These are phyloP conservation scores for Pammene fasciana DNA, from an alignment of 2,888 invertebrate genomes.

Conservation along the genomic window DNA sequence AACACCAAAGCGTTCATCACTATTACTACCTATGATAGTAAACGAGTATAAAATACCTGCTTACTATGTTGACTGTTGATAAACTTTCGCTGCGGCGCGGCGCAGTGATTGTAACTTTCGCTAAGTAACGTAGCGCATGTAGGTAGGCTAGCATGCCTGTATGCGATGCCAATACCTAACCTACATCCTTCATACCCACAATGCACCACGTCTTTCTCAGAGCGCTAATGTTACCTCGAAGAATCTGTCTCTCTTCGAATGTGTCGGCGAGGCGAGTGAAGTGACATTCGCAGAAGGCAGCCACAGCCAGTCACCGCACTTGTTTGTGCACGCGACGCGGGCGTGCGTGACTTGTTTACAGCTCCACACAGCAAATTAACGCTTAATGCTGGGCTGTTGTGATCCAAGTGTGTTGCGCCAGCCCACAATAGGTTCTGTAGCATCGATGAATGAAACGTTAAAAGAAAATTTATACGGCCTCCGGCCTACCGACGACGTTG, in stretches of 20 bases:
- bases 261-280: slow-evolving; percentile 45
- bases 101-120: slow-evolving; percentile 68
- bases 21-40: slow-evolving; percentile 5
- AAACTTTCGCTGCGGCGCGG: slow-evolving; percentile 67
- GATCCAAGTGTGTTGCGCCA: slow-evolving; percentile 52
- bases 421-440: slow-evolving; percentile 46
- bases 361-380: slow-evolving; percentile 52
- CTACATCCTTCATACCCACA: slow-evolving; percentile 24
- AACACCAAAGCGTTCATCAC: not conserved
- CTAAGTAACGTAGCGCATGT: slow-evolving; percentile 49
- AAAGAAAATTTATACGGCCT: slow-evolving; percentile 29
- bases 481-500: not conserved
- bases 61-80: slow-evolving; percentile 46
- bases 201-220: slow-evolving; percentile 7
- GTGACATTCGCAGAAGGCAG: slow-evolving; percentile 47
- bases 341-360: slow-evolving; percentile 79
- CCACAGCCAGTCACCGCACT: slow-evolving; percentile 63
- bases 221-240: slow-evolving; percentile 16
- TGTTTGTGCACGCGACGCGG: slow-evolving; percentile 79
- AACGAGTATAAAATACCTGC: slow-evolving; percentile 7
- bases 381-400: slow-evolving; percentile 67
- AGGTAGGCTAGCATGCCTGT: slow-evolving; percentile 14
- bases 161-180: slow-evolving; percentile 8
- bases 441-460: slow-evolving; percentile 41
- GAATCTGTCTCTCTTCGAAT: slow-evolving; percentile 21